These are phyloP conservation scores for Phaedon cochleariae DNA, from an alignment of 2,888 invertebrate genomes.

Conservation along the genomic window DNA sequence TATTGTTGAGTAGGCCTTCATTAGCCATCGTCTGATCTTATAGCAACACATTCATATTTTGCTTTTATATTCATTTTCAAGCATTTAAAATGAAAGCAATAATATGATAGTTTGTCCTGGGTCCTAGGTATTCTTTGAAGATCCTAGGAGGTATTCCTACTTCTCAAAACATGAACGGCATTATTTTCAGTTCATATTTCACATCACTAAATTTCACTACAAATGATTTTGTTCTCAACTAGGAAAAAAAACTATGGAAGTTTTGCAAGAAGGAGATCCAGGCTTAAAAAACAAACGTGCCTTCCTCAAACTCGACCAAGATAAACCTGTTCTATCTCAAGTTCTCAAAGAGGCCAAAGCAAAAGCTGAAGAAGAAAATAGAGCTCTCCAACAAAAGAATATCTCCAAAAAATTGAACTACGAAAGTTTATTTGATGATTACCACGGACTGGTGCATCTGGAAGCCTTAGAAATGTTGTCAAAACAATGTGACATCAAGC, in stretches of 20 bases:
- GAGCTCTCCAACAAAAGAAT: slow-evolving; percentile 61
- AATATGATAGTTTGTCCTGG: no score
- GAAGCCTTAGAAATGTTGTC: slow-evolving; percentile 93
- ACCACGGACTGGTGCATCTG: slow-evolving; percentile 86
- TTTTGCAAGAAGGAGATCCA: slow-evolving; percentile 91
- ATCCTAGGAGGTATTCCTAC: no score
- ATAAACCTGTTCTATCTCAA: slow-evolving; percentile 73
- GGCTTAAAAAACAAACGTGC: slow-evolving; percentile 82
- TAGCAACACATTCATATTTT: no score
- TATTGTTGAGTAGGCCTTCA: no score
- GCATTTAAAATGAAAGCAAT: no score
- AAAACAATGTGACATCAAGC: slow-evolving; percentile 78
- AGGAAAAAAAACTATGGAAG: slow-evolving; percentile 89
- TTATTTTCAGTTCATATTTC: no score
- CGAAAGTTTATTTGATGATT: slow-evolving; percentile 86
- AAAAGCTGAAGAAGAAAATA: slow-evolving; percentile 69
- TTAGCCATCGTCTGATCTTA: no score
- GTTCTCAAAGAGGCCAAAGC: slow-evolving; percentile 76
- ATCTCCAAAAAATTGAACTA: slow-evolving; percentile 69
- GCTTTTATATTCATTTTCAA: no score
- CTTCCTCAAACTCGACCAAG: slow-evolving; percentile 68
- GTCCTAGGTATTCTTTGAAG: no score
- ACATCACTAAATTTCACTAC: no score
- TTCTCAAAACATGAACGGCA: no score
- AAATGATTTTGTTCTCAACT: no score